phyloP scores from a whole-genome alignment of 2,888 invertebrate species.

The Apocheima hispidaria region DNA sequence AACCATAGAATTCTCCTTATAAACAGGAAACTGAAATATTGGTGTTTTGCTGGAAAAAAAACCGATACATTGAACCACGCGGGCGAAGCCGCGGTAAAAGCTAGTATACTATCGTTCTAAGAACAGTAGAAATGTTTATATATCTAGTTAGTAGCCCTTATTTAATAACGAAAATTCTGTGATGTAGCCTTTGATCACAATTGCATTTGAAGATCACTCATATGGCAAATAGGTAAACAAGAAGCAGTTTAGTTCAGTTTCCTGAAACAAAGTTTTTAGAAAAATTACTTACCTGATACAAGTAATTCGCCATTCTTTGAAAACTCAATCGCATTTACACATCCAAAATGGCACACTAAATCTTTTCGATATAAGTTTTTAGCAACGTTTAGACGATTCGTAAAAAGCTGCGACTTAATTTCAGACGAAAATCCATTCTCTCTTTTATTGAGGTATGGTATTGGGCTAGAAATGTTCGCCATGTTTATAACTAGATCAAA shows the following conservation, averaged over 20 bases:
- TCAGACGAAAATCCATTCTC: constrained; percentile 86
- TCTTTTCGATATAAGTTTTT: constrained; percentile 93
- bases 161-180: too few relatives aligned
- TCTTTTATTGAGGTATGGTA: constrained; percentile 86
- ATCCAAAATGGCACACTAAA: constrained; percentile 96
- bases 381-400: constrained; percentile 88
- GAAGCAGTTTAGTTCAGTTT: not conserved
- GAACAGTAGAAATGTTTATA: too few relatives aligned
- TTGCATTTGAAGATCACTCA: not conserved
- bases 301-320: constrained; percentile 94
- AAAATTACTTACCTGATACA: constrained; percentile 90
- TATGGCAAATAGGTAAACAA: not conserved
- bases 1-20: too few relatives aligned
- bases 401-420: constrained; percentile 87
- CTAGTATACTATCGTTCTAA: too few relatives aligned
- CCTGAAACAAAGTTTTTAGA: constrained; percentile 7
- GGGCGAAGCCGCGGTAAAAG: too few relatives aligned
- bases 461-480: constrained; percentile 85
- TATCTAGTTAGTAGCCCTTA: too few relatives aligned
- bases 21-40: too few relatives aligned
- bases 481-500: constrained; percentile 72
- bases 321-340: constrained; percentile 98
- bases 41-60: too few relatives aligned
- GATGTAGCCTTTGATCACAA: not conserved
- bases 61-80: too few relatives aligned